phyloP scores from a whole-genome alignment of 2,888 invertebrate genomes.

The Troilus luridus region DNA sequence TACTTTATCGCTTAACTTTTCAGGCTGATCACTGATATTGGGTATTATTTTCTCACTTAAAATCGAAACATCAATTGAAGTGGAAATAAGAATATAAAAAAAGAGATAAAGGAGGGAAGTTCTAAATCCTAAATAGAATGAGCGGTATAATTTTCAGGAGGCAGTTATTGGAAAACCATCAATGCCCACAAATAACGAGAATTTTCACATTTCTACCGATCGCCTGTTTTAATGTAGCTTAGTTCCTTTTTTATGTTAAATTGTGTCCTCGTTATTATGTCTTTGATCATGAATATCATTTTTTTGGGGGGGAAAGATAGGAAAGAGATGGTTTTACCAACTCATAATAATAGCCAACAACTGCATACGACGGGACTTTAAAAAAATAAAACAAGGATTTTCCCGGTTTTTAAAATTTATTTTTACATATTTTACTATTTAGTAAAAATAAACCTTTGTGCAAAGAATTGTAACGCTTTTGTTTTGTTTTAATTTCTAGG shows the following conservation, averaged over 20 bases:
- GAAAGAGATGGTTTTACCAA: no score
- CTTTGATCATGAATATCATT: no score
- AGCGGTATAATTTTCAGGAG: neutral
- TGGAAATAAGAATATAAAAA: neutral
- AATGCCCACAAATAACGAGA: constrained; percentile 11
- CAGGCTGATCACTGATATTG: no score
- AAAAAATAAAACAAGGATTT: no score
- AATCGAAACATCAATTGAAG: neutral
- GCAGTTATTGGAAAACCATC: constrained; percentile 49
- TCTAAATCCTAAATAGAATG: constrained; percentile 10
- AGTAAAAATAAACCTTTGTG: no score
- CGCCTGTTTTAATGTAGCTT: neutral
- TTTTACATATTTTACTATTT: no score
- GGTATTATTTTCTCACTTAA: neutral
- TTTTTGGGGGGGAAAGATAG: no score
- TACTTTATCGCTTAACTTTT: neutral
- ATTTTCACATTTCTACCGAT: neutral
- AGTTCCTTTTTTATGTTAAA: neutral
- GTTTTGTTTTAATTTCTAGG: no score
- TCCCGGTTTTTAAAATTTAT: no score
- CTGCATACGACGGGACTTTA: no score
- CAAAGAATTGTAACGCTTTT: no score
- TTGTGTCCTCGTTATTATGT: neutral
- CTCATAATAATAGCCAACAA: no score
- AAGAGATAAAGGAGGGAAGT: neutral